Evolutionary conservation across 2,113 vertebrate species (phyloP).

Genomic region (Engraulis encrasicolus): DNA sequence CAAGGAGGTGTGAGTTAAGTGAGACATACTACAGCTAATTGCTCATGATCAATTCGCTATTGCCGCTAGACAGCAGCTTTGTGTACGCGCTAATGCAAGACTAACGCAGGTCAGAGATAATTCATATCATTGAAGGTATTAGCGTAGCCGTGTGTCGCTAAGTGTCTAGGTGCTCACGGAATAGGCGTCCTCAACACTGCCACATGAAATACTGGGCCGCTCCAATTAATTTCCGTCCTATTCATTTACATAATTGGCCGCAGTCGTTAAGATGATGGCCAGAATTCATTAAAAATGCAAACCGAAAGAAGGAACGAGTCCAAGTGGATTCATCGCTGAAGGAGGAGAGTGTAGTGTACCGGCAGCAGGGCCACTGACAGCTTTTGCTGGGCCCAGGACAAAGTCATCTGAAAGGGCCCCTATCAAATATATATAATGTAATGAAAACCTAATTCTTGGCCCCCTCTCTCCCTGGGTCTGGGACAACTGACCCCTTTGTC

Average conservation of each 20-base stretch:
- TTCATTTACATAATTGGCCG: constrained; percentile 8
- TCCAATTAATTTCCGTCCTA: constrained; percentile 8
- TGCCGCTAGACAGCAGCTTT: background rate
- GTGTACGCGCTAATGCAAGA: background rate
- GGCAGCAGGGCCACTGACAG: too few species aligned
- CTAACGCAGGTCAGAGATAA: background rate
- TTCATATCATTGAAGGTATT: background rate
- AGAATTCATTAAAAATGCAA: constrained; percentile 14
- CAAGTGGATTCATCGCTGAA: background rate
- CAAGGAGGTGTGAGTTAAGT: background rate
- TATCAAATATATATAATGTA: too few species aligned
- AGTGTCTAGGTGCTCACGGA: background rate
- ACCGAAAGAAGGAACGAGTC: background rate
- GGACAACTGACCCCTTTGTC: too few species aligned
- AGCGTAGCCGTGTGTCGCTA: background rate
- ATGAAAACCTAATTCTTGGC: too few species aligned
- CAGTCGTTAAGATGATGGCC: background rate
- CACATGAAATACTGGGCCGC: background rate
- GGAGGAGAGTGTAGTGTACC: background rate
- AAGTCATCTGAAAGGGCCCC: too few species aligned
- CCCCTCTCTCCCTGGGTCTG: too few species aligned
- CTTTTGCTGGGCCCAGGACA: too few species aligned
- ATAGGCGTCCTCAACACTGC: background rate
- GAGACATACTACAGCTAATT: background rate
- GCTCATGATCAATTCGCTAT: background rate